These are phyloP conservation scores for Lysandra coridon DNA, from an alignment of 2,888 invertebrate genomes.

Conservation along the genomic window DNA sequence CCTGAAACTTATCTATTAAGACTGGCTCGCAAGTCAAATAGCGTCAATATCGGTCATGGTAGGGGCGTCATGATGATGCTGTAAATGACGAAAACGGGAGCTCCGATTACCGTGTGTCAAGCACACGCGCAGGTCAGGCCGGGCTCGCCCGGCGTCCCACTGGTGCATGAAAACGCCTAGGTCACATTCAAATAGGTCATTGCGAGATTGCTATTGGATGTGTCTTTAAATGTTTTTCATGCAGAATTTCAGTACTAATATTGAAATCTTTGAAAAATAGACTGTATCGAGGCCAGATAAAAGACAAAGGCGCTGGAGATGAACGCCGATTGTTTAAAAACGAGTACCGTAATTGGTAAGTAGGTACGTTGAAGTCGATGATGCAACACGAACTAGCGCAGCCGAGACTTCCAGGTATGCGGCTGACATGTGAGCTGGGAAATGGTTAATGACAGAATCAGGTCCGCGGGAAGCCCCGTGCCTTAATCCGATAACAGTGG, in stretches of 20 bases:
- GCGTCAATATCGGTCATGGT: not conserved
- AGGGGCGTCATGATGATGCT: not conserved
- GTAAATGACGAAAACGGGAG: not conserved
- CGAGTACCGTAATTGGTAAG: not conserved
- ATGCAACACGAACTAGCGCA: not conserved
- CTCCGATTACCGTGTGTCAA: not conserved
- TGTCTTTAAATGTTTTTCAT: not conserved
- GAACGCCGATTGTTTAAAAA: not conserved
- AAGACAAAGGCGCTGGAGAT: not conserved
- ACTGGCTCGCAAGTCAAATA: not conserved
- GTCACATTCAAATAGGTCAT: conserved; percentile 4
- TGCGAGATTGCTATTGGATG: not conserved
- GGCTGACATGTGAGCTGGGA: conserved; percentile 15
- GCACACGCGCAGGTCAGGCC: not conserved
- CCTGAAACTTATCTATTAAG: too few relatives aligned
- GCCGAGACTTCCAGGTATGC: not conserved
- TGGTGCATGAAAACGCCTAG: conserved; percentile 7
- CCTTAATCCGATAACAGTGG: conserved; percentile 19
- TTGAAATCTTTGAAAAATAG: not conserved
- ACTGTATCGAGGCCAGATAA: not conserved
- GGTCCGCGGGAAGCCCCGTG: conserved; percentile 23
- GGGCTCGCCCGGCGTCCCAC: not conserved
- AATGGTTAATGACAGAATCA: conserved; percentile 27
- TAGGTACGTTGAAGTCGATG: not conserved
- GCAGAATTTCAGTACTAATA: not conserved